Conservation (phyloP, 23 tunicate species). For the Trididemnum nubilum region DNA sequence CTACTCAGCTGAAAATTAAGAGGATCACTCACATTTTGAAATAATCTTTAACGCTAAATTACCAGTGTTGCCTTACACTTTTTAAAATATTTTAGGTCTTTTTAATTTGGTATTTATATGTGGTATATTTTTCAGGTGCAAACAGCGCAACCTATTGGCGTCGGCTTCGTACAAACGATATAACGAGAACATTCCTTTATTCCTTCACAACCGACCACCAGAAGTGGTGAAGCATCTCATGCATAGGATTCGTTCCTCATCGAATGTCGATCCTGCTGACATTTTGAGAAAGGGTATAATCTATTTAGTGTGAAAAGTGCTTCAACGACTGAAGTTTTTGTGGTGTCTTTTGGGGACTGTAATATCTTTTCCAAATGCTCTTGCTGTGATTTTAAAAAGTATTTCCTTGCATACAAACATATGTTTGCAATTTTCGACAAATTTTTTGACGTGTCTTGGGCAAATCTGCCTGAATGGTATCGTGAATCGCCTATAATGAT, state of each 20-base stretch:
- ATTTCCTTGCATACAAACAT: conserved; percentile 20
- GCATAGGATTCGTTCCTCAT: neutral
- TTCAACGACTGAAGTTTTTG: neutral
- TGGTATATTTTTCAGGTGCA: neutral
- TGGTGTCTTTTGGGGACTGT: neutral
- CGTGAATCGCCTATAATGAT: neutral
- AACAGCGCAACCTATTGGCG: neutral
- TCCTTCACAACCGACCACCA: neutral
- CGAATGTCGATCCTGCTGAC: neutral
- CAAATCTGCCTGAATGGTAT: neutral
- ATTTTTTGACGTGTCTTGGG: conserved; percentile 12
- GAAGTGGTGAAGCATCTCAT: neutral
- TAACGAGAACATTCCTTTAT: neutral
- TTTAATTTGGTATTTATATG: neutral
- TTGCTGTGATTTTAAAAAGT: neutral
- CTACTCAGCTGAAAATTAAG: too few relatives aligned
- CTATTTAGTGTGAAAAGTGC: conserved; percentile 3
- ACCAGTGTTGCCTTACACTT: too few relatives aligned
- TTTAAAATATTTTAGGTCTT: too few relatives aligned
- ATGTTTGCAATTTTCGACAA: conserved; percentile 20
- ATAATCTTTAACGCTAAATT: too few relatives aligned
- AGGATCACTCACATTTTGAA: too few relatives aligned
- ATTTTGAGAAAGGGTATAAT: neutral
- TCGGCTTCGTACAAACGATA: neutral
- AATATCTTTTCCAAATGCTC: neutral